A percentile compares a stretch with the other conserved stretches of the same genome.
These are phyloP conservation scores for Machimus atricapillus DNA, from an alignment of 2,888 invertebrate genomes.

Conservation along the genomic window DNA sequence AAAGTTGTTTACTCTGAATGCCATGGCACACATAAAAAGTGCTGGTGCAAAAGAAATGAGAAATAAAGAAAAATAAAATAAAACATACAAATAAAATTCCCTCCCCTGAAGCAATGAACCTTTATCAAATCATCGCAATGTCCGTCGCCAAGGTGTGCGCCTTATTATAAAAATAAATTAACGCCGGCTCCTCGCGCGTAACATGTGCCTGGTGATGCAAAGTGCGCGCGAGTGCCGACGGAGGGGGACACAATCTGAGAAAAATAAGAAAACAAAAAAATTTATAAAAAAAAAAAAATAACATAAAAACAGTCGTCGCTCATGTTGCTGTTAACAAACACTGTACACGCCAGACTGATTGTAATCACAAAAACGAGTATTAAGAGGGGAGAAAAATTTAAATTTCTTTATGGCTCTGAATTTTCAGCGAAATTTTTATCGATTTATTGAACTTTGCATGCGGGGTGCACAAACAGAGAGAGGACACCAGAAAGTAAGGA, in stretches of 20 bases:
- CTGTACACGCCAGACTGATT: not conserved
- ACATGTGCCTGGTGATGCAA: not conserved
- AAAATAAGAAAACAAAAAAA: not conserved
- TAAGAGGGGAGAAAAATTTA: not conserved
- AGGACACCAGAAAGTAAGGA: not conserved
- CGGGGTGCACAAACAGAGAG: not conserved
- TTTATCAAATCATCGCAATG: not conserved
- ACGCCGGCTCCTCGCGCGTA: not conserved
- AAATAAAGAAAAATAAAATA: not conserved
- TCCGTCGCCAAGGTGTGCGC: not conserved
- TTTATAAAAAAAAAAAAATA: not conserved
- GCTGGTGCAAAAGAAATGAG: not conserved
- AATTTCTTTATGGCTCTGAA: not conserved
- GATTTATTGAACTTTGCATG: not conserved
- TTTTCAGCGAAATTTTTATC: not conserved
- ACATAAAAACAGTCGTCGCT: not conserved
- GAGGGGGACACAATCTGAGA: not conserved
- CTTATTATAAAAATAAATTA: not conserved
- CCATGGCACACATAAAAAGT: not conserved
- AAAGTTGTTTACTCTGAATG: not conserved
- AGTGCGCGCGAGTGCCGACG: not conserved
- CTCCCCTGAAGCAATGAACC: not conserved
- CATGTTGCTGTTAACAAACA: not conserved
- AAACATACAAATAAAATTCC: not conserved
- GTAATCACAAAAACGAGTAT: not conserved